Evolutionary conservation across 2,888 invertebrate species (phyloP).

Genomic region (Epinotia brunnichana): DNA sequence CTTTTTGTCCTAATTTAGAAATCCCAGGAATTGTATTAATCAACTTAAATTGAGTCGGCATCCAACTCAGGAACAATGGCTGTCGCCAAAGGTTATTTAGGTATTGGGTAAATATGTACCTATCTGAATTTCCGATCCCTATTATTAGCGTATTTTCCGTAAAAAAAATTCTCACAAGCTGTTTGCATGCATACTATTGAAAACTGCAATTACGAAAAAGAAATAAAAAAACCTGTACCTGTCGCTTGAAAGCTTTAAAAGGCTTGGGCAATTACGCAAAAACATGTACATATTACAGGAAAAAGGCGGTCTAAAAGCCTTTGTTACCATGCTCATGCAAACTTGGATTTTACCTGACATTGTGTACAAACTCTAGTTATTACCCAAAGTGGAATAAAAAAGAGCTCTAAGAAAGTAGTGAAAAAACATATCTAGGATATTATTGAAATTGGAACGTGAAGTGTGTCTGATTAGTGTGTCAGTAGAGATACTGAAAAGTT

Average conservation of each 20-base stretch:
- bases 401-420: background rate
- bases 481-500: too few species aligned
- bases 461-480: too few species aligned
- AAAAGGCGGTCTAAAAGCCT: slow-evolving; percentile 26
- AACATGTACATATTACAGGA: slow-evolving; percentile 31
- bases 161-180: background rate
- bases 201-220: slow-evolving; percentile 20
- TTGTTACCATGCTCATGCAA: slow-evolving; percentile 19
- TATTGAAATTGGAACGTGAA: too few species aligned
- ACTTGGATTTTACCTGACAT: background rate
- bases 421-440: background rate
- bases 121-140: too few species aligned
- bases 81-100: too few species aligned
- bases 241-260: slow-evolving; percentile 24
- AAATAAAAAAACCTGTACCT: slow-evolving; percentile 2
- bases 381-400: background rate
- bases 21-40: too few species aligned
- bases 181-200: slow-evolving; percentile 3
- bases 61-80: too few species aligned
- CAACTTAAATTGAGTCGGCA: too few species aligned
- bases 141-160: background rate
- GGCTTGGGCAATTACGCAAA: slow-evolving; percentile 25
- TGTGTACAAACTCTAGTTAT: background rate
- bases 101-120: too few species aligned
- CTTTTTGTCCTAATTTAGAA: too few species aligned